Evolutionary conservation across 64 coral and sea anemone genomes (phyloP).

Genomic region (Actinia tenebrosa): DNA sequence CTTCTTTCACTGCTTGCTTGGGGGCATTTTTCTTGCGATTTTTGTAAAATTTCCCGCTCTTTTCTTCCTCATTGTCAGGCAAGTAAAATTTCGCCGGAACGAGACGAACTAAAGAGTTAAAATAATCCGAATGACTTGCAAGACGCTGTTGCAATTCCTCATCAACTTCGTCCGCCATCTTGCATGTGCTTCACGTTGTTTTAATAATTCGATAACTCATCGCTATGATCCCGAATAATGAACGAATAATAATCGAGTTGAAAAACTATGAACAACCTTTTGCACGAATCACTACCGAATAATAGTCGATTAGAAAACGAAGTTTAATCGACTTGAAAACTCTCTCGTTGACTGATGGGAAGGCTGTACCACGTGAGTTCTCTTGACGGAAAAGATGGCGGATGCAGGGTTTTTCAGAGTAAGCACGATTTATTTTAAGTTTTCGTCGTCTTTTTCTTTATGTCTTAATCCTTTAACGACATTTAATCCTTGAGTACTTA

Average conservation of each 20-base stretch:
- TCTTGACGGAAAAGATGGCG: constrained; percentile 65
- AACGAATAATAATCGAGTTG: neutral
- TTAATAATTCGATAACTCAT: neutral
- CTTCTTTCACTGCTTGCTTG: constrained; percentile 91
- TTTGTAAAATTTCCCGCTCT: constrained; percentile 73
- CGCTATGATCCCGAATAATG: neutral
- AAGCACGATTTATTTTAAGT: neutral
- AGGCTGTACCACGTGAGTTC: constrained; percentile 18
- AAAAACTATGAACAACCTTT: neutral
- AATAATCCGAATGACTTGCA: constrained; percentile 80
- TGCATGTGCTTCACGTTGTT: constrained; percentile 50
- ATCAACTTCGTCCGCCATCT: constrained; percentile 79
- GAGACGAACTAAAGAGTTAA: constrained; percentile 81
- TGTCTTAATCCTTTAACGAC: neutral
- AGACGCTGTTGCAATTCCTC: constrained; percentile 59
- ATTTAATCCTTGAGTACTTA: neutral
- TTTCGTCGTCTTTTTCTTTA: constrained; percentile 1
- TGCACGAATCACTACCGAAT: constrained; percentile 12
- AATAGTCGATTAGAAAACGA: neutral
- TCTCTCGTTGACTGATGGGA: constrained; percentile 6
- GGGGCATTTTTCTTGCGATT: constrained; percentile 76
- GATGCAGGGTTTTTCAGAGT: constrained; percentile 99
- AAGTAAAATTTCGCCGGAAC: constrained; percentile 83
- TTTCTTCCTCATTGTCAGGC: constrained; percentile 71
- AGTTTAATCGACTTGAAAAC: neutral